Evolutionary conservation across 2,113 vertebrate genomes (phyloP).

Genomic region (Tragelaphus strepsiceros): DNA sequence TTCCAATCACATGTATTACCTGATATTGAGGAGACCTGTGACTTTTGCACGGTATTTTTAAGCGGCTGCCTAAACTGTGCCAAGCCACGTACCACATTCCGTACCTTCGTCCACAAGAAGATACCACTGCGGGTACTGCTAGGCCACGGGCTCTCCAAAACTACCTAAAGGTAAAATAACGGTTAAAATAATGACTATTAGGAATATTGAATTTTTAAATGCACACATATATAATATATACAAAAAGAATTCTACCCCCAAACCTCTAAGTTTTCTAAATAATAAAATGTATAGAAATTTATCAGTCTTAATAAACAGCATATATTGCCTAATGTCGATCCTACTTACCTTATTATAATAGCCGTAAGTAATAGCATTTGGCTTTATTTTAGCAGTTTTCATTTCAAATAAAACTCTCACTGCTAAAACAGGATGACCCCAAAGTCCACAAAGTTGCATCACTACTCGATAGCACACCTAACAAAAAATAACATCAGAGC

Average conservation of each 20-base stretch:
- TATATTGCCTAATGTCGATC: not conserved
- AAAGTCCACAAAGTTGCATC: constrained; percentile 97
- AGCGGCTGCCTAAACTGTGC: constrained; percentile 90
- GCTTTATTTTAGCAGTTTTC: constrained; percentile 93
- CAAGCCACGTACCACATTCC: constrained; percentile 90
- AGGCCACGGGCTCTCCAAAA: constrained; percentile 96
- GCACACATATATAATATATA: not conserved
- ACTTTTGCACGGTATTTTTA: constrained; percentile 75
- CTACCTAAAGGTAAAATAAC: constrained; percentile 83
- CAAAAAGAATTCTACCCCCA: not conserved
- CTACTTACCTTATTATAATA: constrained; percentile 97
- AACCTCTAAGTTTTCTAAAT: not conserved
- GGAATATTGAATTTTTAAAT: not conserved
- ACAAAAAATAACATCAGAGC: constrained; percentile 34
- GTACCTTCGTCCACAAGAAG: constrained; percentile 97
- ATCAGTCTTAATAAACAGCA: not conserved
- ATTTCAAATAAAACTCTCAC: constrained; percentile 96
- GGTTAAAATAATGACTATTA: not conserved
- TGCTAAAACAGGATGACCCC: constrained; percentile 94
- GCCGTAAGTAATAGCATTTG: constrained; percentile 98
- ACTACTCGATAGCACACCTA: constrained; percentile 98
- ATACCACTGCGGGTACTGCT: constrained; percentile 93
- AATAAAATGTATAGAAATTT: not conserved
- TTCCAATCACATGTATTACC: constrained; percentile 78
- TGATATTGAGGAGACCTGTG: constrained; percentile 74